These are phyloP conservation scores for Escarpia spicata DNA, from an alignment of 2,888 invertebrate species.

Conservation along the genomic window DNA sequence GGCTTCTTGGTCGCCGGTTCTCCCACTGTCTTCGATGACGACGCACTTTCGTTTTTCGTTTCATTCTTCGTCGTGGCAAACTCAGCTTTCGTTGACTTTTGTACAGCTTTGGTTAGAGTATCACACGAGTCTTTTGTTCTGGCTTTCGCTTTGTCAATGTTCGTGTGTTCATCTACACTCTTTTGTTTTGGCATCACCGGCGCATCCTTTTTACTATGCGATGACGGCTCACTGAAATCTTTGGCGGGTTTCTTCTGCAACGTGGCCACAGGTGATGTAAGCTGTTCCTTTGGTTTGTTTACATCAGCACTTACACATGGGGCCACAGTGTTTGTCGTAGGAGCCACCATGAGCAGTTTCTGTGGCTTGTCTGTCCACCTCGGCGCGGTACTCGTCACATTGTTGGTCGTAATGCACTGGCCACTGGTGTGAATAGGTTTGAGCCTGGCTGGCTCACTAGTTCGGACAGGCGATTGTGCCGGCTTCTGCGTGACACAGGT, in stretches of 20 bases:
- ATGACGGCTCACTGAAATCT: background rate
- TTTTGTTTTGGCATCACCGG: background rate
- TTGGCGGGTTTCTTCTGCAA: background rate
- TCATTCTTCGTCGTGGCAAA: background rate
- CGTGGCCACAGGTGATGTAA: background rate
- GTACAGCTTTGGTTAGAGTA: background rate
- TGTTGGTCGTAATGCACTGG: background rate
- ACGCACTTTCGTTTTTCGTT: constrained; percentile 7
- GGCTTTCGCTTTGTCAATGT: background rate
- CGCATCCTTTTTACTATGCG: background rate
- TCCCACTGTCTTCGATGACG: constrained; percentile 19
- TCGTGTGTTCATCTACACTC: background rate
- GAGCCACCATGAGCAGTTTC: background rate
- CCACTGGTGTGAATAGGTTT: background rate
- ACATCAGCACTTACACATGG: background rate
- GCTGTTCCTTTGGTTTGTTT: background rate
- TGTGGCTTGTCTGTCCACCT: background rate
- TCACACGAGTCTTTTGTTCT: background rate
- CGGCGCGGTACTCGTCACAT: background rate
- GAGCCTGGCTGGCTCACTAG: background rate
- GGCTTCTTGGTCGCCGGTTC: constrained; percentile 32
- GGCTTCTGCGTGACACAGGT: background rate
- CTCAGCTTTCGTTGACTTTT: background rate
- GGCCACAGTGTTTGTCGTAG: background rate
- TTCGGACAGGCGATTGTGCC: background rate